Evolutionary conservation across 2,888 invertebrate species (phyloP).

Genomic region (Notocelia uddmanniana): DNA sequence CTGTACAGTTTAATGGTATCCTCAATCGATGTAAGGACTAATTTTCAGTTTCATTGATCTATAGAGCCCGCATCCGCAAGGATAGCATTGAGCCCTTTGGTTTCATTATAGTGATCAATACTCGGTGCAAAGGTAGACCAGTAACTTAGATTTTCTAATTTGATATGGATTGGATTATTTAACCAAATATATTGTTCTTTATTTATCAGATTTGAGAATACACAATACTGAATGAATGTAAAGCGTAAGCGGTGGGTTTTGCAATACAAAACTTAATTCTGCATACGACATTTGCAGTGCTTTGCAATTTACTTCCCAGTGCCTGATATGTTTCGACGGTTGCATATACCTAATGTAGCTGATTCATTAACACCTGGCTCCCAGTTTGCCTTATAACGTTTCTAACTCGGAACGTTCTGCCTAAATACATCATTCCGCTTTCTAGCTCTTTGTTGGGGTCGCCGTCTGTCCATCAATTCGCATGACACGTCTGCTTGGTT

Average conservation of each 20-base stretch:
- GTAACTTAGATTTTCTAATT: no score
- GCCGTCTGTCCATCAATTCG: slow-evolving; percentile 60
- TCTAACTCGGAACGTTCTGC: slow-evolving; percentile 27
- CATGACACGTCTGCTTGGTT: slow-evolving; percentile 61
- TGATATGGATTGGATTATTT: no score
- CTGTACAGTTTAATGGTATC: slow-evolving; percentile 15
- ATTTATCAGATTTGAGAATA: no score
- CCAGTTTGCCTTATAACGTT: slow-evolving; percentile 41
- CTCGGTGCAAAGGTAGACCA: neutral
- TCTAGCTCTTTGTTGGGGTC: slow-evolving; percentile 51
- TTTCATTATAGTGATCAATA: neutral
- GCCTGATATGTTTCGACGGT: slow-evolving; percentile 7
- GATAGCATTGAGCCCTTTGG: no score
- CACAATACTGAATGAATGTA: neutral
- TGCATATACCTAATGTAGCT: slow-evolving; percentile 17
- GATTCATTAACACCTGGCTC: slow-evolving; percentile 39
- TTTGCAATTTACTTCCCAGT: slow-evolving; percentile 4
- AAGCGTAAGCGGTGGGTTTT: neutral
- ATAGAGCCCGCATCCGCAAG: no score
- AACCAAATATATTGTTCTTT: no score
- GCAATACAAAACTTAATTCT: neutral
- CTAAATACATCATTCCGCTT: slow-evolving; percentile 48
- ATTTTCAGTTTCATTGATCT: no score
- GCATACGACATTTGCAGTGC: neutral
- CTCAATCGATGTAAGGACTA: slow-evolving; percentile 1